Evolutionary conservation across 1,140 invertebrate genomes (phyloP), one percentile per base, ranked within the genome.

Genomic region (Chelonus insularis): DNA sequence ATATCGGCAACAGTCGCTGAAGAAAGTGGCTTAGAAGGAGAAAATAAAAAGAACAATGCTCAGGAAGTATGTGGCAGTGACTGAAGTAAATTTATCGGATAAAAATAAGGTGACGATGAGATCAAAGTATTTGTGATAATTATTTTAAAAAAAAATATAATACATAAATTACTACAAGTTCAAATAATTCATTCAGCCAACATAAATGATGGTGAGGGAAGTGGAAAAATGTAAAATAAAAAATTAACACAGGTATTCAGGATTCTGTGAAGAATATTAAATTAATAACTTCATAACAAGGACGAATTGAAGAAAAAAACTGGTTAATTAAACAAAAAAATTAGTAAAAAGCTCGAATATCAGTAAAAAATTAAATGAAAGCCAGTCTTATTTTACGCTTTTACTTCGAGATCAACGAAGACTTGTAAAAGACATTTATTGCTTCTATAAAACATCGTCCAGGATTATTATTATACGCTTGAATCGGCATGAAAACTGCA

Each of bases 1-100:
- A 16, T 56, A 56, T 39, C 20, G 18, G 37, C 14, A 23, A 45
- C 55, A 57, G 14, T 57, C 12, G 41, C 55, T 4, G 9, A 34
- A 32, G 39, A 41, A 60, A 47, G 57, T 45, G 14, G 54, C 41
- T 55, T 32, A 21, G 14, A 45, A 29, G 45, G 50, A 54, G 37
- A 51, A 51, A 4, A 45, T 16, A 55, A 29, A 43, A 43, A 43
- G 14, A 7, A 16, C 14, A 43, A 16, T 16, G 16, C 4, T 43
- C 12, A 14, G 36, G 9, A 39, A n/a, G n/a, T 39, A 39, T 39
- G 36, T n/a, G 14, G 2, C 7, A 43, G 41, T 5, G 6, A 39
- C 37, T n/a, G n/a, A 14, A n/a, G 9, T 11, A 57, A 57, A 47
- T 57, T 57, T 47, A 47, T 45, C 18, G 12, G 12, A 12, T n/a